Evolutionary conservation across 2,797 vertebrate genomes (phyloP), one percentile per base, ranked within the genome.

Genomic region (Thamnophis elegans): DNA sequence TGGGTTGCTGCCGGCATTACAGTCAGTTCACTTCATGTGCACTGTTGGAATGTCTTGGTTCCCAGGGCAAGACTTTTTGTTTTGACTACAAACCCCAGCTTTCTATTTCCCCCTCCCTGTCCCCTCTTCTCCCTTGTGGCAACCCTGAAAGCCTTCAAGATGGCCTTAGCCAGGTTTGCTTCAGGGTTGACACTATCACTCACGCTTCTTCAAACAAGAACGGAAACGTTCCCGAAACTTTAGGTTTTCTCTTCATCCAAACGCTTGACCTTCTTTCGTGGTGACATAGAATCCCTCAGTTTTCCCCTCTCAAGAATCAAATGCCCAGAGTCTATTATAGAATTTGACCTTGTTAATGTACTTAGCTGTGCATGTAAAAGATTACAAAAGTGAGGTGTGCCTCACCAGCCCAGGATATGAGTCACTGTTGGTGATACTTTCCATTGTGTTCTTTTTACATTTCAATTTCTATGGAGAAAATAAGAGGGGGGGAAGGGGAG

Each of bases 341-440:
- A 94, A 94, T 95, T 85, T 96, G 94, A 95, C 94, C 92, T 93
- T 94, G 88, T 95, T 86, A 91, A 92, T 51, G 0, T 87, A 36
- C 87, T 95, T 95, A 93, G 92, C 87, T 94, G 95, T 95, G 94
- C 91, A 91, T 95, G 86, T 91, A 25, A 93, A 94, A 93, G 92
- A 92, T 14, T 88, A 92, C 32, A 95, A 68, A 87, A 91, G 87
- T 0, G 56, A 97, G 93, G 94, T 94, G 95, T 96, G 95, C n/a
- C 93, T 91, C 93, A 93, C 94, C 92, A 97, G 95, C 89, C 59
- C 97, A 96, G 97, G 97, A 97, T 96, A 94, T 97, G 97, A 97
- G 94, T 97, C 97, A 97, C 78, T 95, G 94, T 89, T 94, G 73
- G 85, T 0, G 92, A 93, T 94, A 94, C 93, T 94, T 94, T 96